A percentile compares a stretch with the other conserved stretches of the same genome.
These are phyloP conservation scores for Dreissena polymorpha DNA, from an alignment of 1,140 invertebrate species.

Conservation along the genomic window DNA sequence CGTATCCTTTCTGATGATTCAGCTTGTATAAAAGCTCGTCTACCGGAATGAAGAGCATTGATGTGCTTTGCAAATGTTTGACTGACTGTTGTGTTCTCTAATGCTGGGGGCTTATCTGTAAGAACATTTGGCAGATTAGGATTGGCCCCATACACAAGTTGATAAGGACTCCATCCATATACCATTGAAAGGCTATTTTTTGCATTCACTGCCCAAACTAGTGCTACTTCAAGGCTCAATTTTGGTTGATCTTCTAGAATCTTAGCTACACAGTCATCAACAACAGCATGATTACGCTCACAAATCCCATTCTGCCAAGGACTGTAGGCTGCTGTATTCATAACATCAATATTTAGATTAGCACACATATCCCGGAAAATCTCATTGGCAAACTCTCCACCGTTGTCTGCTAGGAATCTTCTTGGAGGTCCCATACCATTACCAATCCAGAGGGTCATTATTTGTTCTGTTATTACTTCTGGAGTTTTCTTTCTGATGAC, in stretches of 20 bases:
- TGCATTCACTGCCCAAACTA: slow-evolving; percentile 51
- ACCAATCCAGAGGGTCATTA: slow-evolving; percentile 44
- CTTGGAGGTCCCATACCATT: slow-evolving; percentile 41
- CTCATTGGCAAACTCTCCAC: slow-evolving; percentile 40
- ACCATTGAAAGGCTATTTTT: slow-evolving; percentile 51
- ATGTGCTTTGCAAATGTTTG: slow-evolving; percentile 52
- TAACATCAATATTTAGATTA: slow-evolving; percentile 14
- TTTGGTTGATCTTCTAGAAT: slow-evolving; percentile 22
- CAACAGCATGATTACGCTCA: slow-evolving; percentile 39
- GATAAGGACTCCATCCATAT: slow-evolving; percentile 50
- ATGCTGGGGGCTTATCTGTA: slow-evolving; percentile 36
- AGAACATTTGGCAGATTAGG: too few species aligned
- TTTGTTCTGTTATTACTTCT: slow-evolving; percentile 32
- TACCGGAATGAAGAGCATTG: slow-evolving; percentile 48
- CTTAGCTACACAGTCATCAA: slow-evolving; percentile 41
- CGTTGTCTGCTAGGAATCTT: slow-evolving; percentile 27
- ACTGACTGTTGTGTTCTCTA: slow-evolving; percentile 40
- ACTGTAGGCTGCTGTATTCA: slow-evolving; percentile 14
- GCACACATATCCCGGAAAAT: slow-evolving; percentile 25
- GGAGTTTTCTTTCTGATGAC: too few species aligned
- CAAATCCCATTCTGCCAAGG: slow-evolving; percentile 47
- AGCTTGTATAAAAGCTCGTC: too few species aligned
- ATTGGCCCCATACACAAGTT: slow-evolving; percentile 18
- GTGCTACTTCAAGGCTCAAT: background rate
- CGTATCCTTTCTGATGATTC: slow-evolving; percentile 54